These are phyloP conservation scores for Anisognathus igniventris DNA, from an alignment of 2,797 vertebrate species.

Conservation along the genomic window DNA sequence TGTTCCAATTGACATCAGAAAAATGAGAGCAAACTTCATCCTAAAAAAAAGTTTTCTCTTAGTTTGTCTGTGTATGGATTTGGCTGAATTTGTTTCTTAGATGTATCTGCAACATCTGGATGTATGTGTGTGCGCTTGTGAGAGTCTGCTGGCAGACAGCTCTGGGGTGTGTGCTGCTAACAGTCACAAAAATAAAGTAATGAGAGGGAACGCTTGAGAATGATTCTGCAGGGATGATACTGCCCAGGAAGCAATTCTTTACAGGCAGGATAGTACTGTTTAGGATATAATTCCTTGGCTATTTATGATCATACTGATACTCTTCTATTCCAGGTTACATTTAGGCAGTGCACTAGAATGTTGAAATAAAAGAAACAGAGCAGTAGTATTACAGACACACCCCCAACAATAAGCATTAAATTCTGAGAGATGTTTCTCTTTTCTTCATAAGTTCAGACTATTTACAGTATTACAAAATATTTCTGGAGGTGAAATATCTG, in stretches of 20 bases:
- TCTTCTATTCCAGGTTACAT: neutral
- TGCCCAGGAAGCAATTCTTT: neutral
- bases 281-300: neutral
- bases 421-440: neutral
- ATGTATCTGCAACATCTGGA: neutral
- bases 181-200: neutral
- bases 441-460: neutral
- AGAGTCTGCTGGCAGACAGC: neutral
- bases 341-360: neutral
- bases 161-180: neutral
- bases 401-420: neutral
- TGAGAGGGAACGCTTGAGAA: neutral
- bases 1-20: neutral
- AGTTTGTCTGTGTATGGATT: neutral
- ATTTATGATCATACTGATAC: neutral
- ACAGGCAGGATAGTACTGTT: neutral
- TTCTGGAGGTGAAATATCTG: neutral
- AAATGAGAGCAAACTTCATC: neutral
- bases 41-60: neutral
- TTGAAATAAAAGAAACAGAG: neutral
- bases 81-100: neutral
- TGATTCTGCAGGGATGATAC: neutral
- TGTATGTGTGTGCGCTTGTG: rapidly evolving
- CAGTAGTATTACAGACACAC: neutral
- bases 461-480: neutral